Conservation (phyloP, 2,888 invertebrate genomes). For the Ophioninae sp. region DNA sequence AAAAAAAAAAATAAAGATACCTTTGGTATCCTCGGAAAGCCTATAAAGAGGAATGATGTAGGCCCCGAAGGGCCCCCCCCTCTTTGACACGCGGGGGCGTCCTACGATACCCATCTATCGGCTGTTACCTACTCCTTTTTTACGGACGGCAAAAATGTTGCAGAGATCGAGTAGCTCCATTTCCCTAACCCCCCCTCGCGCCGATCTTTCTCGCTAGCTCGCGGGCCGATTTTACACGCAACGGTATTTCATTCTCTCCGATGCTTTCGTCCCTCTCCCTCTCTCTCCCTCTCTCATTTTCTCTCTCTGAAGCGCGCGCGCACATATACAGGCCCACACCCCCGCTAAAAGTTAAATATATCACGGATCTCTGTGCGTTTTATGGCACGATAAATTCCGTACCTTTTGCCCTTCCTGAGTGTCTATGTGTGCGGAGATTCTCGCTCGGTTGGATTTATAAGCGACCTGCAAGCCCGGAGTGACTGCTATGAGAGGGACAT, state of each 20-base stretch:
- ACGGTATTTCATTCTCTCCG: slow-evolving; percentile 54
- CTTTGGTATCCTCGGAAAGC: slow-evolving; percentile 34
- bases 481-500: neutral
- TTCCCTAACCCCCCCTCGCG: neutral
- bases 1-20: no score
- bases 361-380: slow-evolving; percentile 68
- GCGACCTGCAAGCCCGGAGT: slow-evolving; percentile 39
- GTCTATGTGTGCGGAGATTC: slow-evolving; percentile 42
- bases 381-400: slow-evolving; percentile 71
- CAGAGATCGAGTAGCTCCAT: slow-evolving; percentile 30
- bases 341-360: slow-evolving; percentile 64
- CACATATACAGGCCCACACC: slow-evolving; percentile 27
- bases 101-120: slow-evolving; percentile 57
- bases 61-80: slow-evolving; percentile 39
- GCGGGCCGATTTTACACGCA: slow-evolving; percentile 50
- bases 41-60: slow-evolving; percentile 58
- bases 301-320: slow-evolving; percentile 10
- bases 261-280: slow-evolving; percentile 18
- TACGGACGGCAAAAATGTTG: slow-evolving; percentile 40
- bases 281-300: slow-evolving; percentile 13
- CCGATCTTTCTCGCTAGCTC: slow-evolving; percentile 25
- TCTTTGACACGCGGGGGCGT: slow-evolving; percentile 55
- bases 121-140: slow-evolving; percentile 29
- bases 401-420: slow-evolving; percentile 42
- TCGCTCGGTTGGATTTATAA: slow-evolving; percentile 50